A percentile compares a stretch with the other conserved stretches of the same genome.
phyloP scores from a whole-genome alignment of 2,888 invertebrate species.

The Pandemis heparana region DNA sequence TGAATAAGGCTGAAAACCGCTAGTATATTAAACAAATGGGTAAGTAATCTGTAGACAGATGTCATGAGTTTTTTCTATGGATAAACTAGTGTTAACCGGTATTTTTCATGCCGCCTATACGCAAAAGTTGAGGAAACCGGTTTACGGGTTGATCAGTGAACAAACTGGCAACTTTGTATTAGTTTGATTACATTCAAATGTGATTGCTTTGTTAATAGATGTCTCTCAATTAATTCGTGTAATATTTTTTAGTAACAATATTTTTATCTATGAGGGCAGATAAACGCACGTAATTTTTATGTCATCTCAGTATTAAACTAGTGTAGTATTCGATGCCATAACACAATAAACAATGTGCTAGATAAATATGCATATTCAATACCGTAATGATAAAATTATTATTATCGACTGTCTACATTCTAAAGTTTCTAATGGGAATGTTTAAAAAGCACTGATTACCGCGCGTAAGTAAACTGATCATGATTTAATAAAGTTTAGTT shows the following conservation, averaged over 20 bases:
- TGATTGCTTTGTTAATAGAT: not conserved
- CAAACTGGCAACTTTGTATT: too few relatives aligned
- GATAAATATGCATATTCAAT: slow-evolving; percentile 32
- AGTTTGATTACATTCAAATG: not conserved
- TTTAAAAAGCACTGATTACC: not conserved
- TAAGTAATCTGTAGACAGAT: not conserved
- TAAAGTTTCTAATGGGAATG: slow-evolving; percentile 7
- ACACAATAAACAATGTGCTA: slow-evolving; percentile 55
- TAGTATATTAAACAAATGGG: not conserved
- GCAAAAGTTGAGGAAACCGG: too few relatives aligned
- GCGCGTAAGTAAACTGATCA: not conserved
- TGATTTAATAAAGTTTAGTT: not conserved
- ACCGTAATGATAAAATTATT: slow-evolving; percentile 27
- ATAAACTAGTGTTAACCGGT: not conserved
- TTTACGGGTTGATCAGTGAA: too few relatives aligned
- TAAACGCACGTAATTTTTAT: slow-evolving; percentile 43
- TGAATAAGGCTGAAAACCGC: slow-evolving; percentile 16
- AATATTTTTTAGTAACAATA: slow-evolving; percentile 7
- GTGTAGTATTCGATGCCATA: slow-evolving; percentile 78
- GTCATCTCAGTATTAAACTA: slow-evolving; percentile 78
- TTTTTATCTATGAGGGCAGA: slow-evolving; percentile 48
- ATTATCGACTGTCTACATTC: slow-evolving; percentile 11
- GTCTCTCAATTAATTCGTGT: not conserved
- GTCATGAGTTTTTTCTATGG: not conserved
- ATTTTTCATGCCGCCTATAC: not conserved